Evolutionary conservation across 1,140 invertebrate species (phyloP).

Genomic region (Lucilia cuprina): DNA sequence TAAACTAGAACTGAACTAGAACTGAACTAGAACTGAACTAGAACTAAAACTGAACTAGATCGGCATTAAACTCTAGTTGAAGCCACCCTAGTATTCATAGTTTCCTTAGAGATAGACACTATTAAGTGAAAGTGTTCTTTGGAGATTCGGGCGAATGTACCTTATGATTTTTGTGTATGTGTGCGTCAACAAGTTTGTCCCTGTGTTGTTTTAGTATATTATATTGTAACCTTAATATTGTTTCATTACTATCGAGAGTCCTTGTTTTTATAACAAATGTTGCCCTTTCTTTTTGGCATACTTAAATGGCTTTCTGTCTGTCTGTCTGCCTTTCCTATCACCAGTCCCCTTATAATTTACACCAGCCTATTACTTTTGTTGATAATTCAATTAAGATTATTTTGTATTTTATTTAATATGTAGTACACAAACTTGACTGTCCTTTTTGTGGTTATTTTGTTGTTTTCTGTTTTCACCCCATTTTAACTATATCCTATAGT

Average conservation of each 20-base stretch:
- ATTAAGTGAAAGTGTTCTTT: not conserved
- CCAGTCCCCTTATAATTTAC: not conserved
- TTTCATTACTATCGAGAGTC: not conserved
- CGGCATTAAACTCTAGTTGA: too few relatives aligned
- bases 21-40: too few relatives aligned
- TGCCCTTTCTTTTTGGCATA: not conserved
- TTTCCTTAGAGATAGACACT: not conserved
- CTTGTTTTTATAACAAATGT: not conserved
- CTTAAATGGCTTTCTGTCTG: not conserved
- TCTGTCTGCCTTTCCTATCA: too few relatives aligned
- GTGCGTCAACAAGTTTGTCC: not conserved
- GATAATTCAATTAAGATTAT: constrained; percentile 31
- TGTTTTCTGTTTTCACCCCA: too few relatives aligned
- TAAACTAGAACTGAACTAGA: too few relatives aligned
- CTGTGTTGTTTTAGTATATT: not conserved
- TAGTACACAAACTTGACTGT: not conserved
- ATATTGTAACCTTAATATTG: too few relatives aligned
- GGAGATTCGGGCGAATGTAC: too few relatives aligned
- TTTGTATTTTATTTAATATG: constrained; percentile 2
- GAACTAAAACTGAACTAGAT: too few relatives aligned
- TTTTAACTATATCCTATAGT: too few relatives aligned
- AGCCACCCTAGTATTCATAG: not conserved
- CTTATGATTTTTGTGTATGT: too few relatives aligned
- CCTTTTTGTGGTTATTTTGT: constrained; percentile 12
- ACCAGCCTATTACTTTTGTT: not conserved